phyloP scores from a whole-genome alignment of 1,140 invertebrate species.

The Trigoniulus corallinus region DNA sequence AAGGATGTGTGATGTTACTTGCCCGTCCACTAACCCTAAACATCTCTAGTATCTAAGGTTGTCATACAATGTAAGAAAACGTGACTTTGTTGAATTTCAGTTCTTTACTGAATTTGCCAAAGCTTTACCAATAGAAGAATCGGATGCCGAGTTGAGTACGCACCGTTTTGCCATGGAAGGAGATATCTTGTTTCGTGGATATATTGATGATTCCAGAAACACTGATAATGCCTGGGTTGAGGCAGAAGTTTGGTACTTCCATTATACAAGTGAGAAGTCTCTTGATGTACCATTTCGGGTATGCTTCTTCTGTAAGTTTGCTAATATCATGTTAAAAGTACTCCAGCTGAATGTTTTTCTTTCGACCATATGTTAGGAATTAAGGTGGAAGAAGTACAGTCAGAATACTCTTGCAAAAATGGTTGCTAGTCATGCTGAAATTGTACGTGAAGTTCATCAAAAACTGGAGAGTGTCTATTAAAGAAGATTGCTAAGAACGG shows the following conservation, averaged over 20 bases:
- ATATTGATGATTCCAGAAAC: constrained; percentile 36
- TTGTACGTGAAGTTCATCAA: not conserved
- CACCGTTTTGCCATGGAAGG: not conserved
- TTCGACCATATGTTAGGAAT: not conserved
- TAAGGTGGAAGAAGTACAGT: not conserved
- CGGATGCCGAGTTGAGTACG: too few species aligned
- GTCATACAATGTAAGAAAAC: too few species aligned
- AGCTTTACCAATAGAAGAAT: too few species aligned
- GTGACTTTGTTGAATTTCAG: too few species aligned
- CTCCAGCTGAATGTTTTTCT: too few species aligned
- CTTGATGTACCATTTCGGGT: not conserved
- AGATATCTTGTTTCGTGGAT: constrained; percentile 17
- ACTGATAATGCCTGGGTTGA: constrained; percentile 40
- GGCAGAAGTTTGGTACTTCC: constrained; percentile 31
- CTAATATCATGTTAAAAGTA: too few species aligned
- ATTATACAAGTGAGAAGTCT: constrained; percentile 21
- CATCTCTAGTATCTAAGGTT: too few species aligned
- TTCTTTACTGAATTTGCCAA: too few species aligned
- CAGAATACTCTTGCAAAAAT: not conserved
- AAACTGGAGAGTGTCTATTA: constrained; percentile 2
- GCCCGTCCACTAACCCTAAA: too few species aligned
- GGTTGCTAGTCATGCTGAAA: not conserved
- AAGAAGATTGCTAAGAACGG: too few species aligned
- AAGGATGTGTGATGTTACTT: too few species aligned
- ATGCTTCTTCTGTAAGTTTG: not conserved